These are phyloP conservation scores for Chironomus tepperi DNA, from an alignment of 1,140 invertebrate genomes.

Conservation along the genomic window DNA sequence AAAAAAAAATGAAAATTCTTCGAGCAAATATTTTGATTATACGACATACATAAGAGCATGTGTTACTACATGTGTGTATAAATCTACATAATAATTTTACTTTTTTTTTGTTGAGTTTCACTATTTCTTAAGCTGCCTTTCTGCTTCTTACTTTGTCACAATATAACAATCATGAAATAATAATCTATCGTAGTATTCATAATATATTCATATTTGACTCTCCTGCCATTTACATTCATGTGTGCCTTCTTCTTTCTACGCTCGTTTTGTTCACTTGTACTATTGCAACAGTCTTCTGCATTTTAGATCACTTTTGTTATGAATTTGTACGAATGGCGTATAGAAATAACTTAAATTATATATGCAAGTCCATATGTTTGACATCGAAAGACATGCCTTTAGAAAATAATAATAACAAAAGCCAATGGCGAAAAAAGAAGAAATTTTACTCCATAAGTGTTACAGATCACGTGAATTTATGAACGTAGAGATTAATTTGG, in stretches of 20 bases:
- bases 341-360: neutral
- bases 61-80: neutral
- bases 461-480: neutral
- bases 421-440: no score
- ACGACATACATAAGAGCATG: no score
- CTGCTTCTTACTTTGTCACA: neutral
- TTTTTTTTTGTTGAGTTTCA: neutral
- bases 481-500: neutral
- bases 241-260: neutral
- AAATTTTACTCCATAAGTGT: neutral
- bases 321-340: neutral
- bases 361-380: neutral
- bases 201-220: neutral
- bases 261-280: no score
- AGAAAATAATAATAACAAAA: no score
- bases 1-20: neutral
- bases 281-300: neutral
- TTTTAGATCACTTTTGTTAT: neutral
- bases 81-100: neutral
- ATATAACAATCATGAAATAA: conserved; percentile 1
- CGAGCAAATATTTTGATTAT: neutral
- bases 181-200: neutral
- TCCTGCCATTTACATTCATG: neutral
- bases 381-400: no score
- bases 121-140: neutral